Evolutionary conservation across 1,140 invertebrate genomes (phyloP).

Genomic region (Brachionus asplanchnoidis): DNA sequence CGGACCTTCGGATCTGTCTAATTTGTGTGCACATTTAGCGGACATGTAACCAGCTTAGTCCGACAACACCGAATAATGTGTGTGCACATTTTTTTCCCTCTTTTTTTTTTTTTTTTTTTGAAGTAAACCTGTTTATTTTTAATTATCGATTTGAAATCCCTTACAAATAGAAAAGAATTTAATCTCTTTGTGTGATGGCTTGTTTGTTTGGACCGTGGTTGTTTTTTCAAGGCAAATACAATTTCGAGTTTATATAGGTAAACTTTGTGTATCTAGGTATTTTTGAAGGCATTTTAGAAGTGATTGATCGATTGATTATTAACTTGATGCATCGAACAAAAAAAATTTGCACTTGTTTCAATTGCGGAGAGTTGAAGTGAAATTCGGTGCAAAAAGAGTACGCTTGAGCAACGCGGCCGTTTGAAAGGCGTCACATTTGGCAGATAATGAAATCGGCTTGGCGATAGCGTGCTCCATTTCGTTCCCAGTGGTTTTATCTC

Average conservation of each 20-base stretch:
- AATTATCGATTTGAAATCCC: slow-evolving; percentile 37
- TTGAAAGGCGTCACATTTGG: not conserved
- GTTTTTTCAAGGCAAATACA: slow-evolving; percentile 29
- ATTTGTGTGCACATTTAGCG: slow-evolving; percentile 15
- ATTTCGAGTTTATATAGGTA: not conserved
- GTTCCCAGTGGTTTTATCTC: not conserved
- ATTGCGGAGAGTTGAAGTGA: not conserved
- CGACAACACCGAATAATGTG: not conserved
- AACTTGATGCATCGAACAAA: slow-evolving; percentile 16
- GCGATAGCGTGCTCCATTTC: not conserved
- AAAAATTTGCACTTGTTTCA: slow-evolving; percentile 12
- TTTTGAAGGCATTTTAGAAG: not conserved
- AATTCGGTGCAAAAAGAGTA: not conserved
- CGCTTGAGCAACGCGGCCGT: not conserved
- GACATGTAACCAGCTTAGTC: slow-evolving; percentile 29
- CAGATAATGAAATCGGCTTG: not conserved
- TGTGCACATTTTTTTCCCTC: not conserved
- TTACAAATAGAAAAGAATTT: slow-evolving; percentile 13
- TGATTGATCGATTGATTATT: slow-evolving; percentile 36
- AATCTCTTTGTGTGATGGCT: slow-evolving; percentile 9
- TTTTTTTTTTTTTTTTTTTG: not conserved
- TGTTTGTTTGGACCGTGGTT: slow-evolving; percentile 31
- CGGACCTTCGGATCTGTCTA: not conserved
- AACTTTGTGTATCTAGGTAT: slow-evolving; percentile 16
- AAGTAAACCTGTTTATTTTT: slow-evolving; percentile 36